phyloP scores from a whole-genome alignment of 2,797 vertebrate species.

The Onychomys leucogaster region DNA sequence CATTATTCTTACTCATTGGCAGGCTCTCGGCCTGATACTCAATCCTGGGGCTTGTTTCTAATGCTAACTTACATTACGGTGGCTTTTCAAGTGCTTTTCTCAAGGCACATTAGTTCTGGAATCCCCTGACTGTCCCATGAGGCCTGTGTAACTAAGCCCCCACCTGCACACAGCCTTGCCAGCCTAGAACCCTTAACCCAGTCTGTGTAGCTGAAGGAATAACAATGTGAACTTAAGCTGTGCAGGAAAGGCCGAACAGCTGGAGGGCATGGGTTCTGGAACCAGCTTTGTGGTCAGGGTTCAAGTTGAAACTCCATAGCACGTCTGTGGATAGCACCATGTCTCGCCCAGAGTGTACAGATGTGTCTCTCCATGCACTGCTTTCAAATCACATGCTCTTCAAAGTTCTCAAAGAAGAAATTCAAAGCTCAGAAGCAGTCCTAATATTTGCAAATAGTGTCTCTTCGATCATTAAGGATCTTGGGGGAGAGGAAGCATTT shows the following conservation, averaged over 20 bases:
- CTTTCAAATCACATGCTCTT: not conserved
- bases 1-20: not conserved
- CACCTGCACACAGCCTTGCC: not conserved
- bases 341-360: not conserved
- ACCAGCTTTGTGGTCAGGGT: conserved; percentile 13
- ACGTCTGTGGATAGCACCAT: not conserved
- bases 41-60: not conserved
- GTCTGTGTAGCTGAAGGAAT: conserved; percentile 30
- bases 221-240: conserved; percentile 26
- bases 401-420: not conserved
- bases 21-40: not conserved
- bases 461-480: conserved; percentile 61
- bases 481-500: not conserved
- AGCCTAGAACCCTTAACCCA: not conserved
- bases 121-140: conserved; percentile 15
- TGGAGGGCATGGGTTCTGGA: conserved; percentile 30
- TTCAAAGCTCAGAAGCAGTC: not conserved
- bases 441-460: conserved; percentile 1
- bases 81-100: not conserved
- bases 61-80: not conserved
- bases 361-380: not conserved
- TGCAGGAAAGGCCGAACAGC: not conserved
- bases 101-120: rapidly evolving
- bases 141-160: not conserved
- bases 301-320: conserved; percentile 36